Percentiles rank a stretch among this genome's conserved stretches.
These are phyloP conservation scores for Bothrops jararaca DNA, from an alignment of 2,113 vertebrate genomes.

Conservation along the genomic window DNA sequence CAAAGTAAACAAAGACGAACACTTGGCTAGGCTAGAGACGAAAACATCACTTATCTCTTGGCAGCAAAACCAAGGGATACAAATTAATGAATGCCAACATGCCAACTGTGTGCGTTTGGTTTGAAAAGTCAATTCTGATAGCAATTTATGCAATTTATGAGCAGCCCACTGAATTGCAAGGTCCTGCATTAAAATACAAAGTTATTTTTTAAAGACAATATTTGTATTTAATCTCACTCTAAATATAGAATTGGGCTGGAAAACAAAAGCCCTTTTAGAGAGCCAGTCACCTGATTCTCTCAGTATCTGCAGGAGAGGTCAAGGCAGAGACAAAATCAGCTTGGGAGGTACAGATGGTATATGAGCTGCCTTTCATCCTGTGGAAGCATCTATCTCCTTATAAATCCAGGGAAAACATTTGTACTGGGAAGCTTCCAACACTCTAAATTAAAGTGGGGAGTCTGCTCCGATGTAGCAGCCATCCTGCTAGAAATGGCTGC, in stretches of 20 bases:
- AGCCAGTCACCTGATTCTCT: not conserved
- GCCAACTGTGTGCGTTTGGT: not conserved
- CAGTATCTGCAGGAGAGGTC: not conserved
- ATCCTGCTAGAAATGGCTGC: not conserved
- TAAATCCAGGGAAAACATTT: not conserved
- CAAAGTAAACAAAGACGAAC: slow-evolving; percentile 4
- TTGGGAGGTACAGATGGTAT: not conserved
- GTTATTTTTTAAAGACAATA: not conserved
- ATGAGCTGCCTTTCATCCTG: not conserved
- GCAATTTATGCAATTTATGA: not conserved
- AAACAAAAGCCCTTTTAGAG: not conserved
- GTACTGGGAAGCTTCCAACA: not conserved
- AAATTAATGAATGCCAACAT: not conserved
- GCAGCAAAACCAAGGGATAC: not conserved
- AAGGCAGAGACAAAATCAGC: not conserved
- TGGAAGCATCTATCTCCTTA: not conserved
- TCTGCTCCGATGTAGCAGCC: not conserved
- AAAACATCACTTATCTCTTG: slow-evolving; percentile 13
- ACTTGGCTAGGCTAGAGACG: not conserved
- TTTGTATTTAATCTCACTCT: not conserved
- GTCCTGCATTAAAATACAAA: not conserved
- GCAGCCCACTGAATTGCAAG: not conserved
- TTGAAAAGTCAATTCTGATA: not conserved
- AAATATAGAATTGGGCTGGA: not conserved
- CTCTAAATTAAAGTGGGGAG: not conserved